Conservation (phyloP, 2,888 invertebrate species). For the Pogonocherus hispidulus region DNA sequence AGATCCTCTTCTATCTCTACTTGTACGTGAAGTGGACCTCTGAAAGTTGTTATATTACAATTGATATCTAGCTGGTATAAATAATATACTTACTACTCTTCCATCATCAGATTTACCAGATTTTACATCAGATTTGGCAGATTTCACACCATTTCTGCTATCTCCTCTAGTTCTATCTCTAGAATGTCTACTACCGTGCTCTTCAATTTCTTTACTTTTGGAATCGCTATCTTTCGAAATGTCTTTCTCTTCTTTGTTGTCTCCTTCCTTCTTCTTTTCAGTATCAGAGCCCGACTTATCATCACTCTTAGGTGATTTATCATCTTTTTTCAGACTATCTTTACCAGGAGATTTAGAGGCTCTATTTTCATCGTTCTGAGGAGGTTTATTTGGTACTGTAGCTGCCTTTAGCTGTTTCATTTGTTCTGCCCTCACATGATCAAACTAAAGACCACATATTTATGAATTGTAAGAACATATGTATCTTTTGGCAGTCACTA, state of each 20-base stretch:
- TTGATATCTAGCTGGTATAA: background rate
- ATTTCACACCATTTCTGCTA: slow-evolving; percentile 18
- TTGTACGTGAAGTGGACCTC: slow-evolving; percentile 19
- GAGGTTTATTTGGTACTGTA: slow-evolving; percentile 24
- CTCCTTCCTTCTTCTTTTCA: slow-evolving; percentile 31
- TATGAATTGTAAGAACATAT: background rate
- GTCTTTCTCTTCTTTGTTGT: slow-evolving; percentile 30
- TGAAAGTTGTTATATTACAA: slow-evolving; percentile 30
- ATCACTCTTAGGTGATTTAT: slow-evolving; percentile 25
- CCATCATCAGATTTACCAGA: slow-evolving; percentile 8
- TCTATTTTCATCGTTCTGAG: slow-evolving; percentile 30
- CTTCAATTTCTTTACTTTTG: slow-evolving; percentile 27
- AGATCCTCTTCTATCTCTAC: slow-evolving; percentile 39
- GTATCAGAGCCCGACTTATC: background rate
- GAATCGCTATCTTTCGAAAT: slow-evolving; percentile 24
- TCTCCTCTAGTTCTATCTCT: slow-evolving; percentile 17
- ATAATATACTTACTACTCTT: slow-evolving; percentile 25
- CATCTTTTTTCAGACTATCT: slow-evolving; percentile 24
- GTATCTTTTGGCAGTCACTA: background rate
- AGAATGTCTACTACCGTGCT: slow-evolving; percentile 4
- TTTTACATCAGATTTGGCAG: slow-evolving; percentile 8
- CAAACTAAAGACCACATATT: slow-evolving; percentile 49
- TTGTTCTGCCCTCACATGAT: slow-evolving; percentile 64
- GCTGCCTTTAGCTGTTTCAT: slow-evolving; percentile 59
- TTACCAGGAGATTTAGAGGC: slow-evolving; percentile 30